A percentile compares a stretch with the other conserved stretches of the same genome.
Conservation (phyloP, 2,113 vertebrate species). For the Chaenogobius annularis region DNA sequence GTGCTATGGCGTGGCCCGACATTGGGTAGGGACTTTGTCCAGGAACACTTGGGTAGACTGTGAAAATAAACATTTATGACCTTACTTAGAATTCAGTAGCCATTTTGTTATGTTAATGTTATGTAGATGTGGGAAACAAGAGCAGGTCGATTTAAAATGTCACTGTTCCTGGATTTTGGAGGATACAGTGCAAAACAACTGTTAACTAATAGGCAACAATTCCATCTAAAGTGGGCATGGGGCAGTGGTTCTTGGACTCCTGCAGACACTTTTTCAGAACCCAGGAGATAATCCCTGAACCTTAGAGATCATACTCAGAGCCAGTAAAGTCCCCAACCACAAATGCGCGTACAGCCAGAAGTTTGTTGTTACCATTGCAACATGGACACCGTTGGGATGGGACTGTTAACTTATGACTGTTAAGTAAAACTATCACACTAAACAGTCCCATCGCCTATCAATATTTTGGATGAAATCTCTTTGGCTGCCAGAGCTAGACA, state of each 20-base stretch:
- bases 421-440: too few relatives aligned
- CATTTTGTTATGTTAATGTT: neutral
- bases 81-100: neutral
- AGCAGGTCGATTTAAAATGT: neutral
- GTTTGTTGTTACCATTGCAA: neutral
- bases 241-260: too few relatives aligned
- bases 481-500: too few relatives aligned
- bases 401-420: too few relatives aligned
- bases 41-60: conserved; percentile 70
- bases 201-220: too few relatives aligned
- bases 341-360: neutral
- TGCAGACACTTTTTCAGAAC: neutral
- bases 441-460: too few relatives aligned
- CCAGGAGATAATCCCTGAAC: neutral
- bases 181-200: neutral
- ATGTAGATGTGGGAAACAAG: neutral
- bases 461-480: too few relatives aligned
- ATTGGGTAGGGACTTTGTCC: conserved; percentile 69
- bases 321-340: neutral
- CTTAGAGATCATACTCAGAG: neutral
- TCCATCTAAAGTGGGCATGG: too few relatives aligned
- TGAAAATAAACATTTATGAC: neutral
- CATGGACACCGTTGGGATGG: too few relatives aligned
- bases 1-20: conserved; percentile 69
- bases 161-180: neutral